Conservation (phyloP, 2,888 invertebrate genomes). For the Caenorhabditis sp. region DNA sequence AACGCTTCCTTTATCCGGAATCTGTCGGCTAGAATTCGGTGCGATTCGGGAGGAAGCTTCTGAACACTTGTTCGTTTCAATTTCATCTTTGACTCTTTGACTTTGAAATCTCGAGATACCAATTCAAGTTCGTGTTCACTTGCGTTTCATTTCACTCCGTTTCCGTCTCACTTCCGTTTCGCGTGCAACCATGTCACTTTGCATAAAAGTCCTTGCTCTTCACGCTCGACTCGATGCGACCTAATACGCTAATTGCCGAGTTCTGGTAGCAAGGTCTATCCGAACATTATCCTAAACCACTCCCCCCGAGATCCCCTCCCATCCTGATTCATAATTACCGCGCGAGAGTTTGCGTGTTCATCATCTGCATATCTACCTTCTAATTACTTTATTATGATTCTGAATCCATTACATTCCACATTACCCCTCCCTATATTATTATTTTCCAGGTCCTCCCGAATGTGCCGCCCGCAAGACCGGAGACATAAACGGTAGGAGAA, state of each 20-base stretch:
- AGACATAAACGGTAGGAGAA: conserved; percentile 25
- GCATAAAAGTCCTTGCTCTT: conserved; percentile 46
- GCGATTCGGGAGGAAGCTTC: too few relatives aligned
- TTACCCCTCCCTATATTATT: background rate
- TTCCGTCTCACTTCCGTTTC: too few relatives aligned
- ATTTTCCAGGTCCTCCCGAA: conserved; percentile 1
- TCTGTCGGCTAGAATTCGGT: too few relatives aligned
- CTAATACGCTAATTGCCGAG: conserved; percentile 45
- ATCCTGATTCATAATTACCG: conserved; percentile 39
- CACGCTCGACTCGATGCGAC: conserved; percentile 22
- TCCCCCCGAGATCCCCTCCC: too few relatives aligned
- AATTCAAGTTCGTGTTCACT: too few relatives aligned
- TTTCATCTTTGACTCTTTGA: too few relatives aligned
- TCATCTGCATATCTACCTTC: background rate
- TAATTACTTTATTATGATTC: background rate
- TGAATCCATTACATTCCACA: background rate
- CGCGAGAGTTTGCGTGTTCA: conserved; percentile 40
- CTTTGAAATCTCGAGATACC: too few relatives aligned
- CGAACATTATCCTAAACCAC: conserved; percentile 29
- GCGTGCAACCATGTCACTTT: conserved; percentile 40
- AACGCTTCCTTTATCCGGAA: too few relatives aligned
- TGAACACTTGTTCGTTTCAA: conserved; percentile 23
- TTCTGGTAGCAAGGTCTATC: conserved; percentile 32
- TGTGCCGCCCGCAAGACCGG: conserved; percentile 14
- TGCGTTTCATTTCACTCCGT: too few relatives aligned